Conservation (phyloP, 2,797 vertebrate species). For the Lacerta bilineata region DNA sequence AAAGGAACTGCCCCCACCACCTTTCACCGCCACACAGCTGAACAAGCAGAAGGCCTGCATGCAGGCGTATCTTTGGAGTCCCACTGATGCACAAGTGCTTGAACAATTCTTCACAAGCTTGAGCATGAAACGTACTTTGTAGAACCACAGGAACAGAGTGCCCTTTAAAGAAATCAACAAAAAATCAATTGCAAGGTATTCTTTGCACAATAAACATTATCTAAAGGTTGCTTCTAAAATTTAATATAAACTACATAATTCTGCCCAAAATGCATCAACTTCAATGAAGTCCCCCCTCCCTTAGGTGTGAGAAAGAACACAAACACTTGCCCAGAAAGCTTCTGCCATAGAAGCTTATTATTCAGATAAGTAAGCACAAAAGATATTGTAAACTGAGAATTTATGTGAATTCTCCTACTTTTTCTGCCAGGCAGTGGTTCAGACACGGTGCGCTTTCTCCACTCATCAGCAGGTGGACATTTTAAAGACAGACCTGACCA, state of each 20-base stretch:
- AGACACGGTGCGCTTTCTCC: neutral
- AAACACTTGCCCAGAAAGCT: neutral
- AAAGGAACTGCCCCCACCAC: slow-evolving; percentile 99
- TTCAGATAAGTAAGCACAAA: neutral
- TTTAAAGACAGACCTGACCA: neutral
- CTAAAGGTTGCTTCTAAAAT: neutral
- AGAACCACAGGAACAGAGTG: slow-evolving; percentile 96
- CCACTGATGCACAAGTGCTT: slow-evolving; percentile 99
- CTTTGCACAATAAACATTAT: neutral
- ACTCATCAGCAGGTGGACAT: neutral
- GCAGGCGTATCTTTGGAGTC: slow-evolving; percentile 95
- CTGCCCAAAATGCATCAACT: neutral
- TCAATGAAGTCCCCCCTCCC: neutral
- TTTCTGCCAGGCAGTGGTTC: neutral
- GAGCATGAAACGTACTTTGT: slow-evolving; percentile 95
- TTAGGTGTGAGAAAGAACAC: neutral
- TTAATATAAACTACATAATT: slow-evolving; percentile 1
- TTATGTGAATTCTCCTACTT: neutral
- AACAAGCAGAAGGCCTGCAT: slow-evolving; percentile 95
- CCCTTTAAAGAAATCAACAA: slow-evolving; percentile 81
- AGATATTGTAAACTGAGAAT: neutral
- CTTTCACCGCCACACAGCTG: slow-evolving; percentile 96
- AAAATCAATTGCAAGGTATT: neutral
- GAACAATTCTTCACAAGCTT: slow-evolving; percentile 98
- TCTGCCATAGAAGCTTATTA: neutral